Evolutionary conservation across 2,797 vertebrate species (phyloP).

Genomic region (Arnoldichthys spilopterus): DNA sequence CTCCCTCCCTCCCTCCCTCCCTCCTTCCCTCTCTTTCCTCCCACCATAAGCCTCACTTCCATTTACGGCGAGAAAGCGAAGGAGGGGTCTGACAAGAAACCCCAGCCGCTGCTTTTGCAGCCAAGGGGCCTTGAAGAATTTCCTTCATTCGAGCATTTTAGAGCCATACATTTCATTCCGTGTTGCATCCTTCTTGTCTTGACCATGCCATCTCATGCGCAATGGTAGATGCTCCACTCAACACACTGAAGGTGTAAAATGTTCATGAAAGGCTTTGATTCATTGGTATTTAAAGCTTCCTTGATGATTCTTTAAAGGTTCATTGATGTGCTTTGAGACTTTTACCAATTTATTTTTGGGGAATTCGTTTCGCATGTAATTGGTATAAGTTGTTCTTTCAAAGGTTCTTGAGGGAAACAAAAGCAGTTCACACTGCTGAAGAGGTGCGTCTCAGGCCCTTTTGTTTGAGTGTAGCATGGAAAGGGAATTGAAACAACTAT

Average conservation of each 20-base stretch:
- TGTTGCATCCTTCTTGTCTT: not conserved
- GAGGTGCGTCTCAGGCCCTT: not conserved
- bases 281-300: not conserved
- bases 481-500: not conserved
- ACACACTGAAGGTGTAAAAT: not conserved
- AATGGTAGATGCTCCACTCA: not conserved
- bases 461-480: not conserved
- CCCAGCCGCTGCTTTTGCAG: slow-evolving; percentile 23
- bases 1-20: slow-evolving; percentile 21
- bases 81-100: slow-evolving; percentile 35
- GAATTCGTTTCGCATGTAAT: no score
- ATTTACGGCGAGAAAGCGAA: slow-evolving; percentile 46
- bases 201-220: not conserved
- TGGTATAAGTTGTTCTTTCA: no score
- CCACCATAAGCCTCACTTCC: slow-evolving; percentile 48
- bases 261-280: not conserved
- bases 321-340: not conserved
- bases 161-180: slow-evolving; percentile 16
- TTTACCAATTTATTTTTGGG: no score
- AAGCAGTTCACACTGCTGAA: not conserved
- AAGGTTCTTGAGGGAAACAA: not conserved
- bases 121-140: slow-evolving; percentile 12
- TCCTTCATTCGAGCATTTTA: slow-evolving; percentile 13
- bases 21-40: slow-evolving; percentile 12
- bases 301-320: not conserved